These are phyloP conservation scores for Sinocyclocheilus maitianheensis DNA, from an alignment of 2,113 vertebrate genomes.

Conservation along the genomic window DNA sequence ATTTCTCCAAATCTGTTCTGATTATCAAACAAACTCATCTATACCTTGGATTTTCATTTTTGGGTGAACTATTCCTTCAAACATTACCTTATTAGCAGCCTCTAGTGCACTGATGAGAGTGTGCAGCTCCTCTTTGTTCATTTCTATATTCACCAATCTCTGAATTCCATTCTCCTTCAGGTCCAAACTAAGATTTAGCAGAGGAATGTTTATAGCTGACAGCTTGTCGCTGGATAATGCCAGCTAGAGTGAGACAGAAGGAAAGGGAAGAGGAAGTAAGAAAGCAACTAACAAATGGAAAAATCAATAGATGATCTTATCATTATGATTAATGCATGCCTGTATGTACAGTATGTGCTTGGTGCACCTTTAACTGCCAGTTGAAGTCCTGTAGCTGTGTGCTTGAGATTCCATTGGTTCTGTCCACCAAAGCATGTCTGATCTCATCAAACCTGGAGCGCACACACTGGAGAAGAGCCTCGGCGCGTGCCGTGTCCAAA, in stretches of 20 bases:
- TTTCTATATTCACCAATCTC: slow-evolving; percentile 83
- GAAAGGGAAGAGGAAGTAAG: neutral
- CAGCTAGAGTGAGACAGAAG: slow-evolving; percentile 71
- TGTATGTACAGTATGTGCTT: neutral
- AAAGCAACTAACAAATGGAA: neutral
- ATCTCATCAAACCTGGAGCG: slow-evolving; percentile 85
- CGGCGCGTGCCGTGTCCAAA: slow-evolving; percentile 71
- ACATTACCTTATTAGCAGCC: slow-evolving; percentile 91
- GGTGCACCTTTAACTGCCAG: slow-evolving; percentile 91
- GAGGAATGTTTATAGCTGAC: slow-evolving; percentile 87
- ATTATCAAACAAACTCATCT: too few relatives aligned
- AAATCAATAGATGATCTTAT: neutral
- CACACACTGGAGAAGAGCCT: slow-evolving; percentile 79
- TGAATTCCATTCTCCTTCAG: slow-evolving; percentile 81
- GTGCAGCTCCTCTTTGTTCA: slow-evolving; percentile 90
- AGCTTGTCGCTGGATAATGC: slow-evolving; percentile 96
- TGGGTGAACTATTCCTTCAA: neutral
- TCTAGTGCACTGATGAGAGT: slow-evolving; percentile 86
- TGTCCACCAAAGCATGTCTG: slow-evolving; percentile 77
- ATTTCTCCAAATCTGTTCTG: too few relatives aligned
- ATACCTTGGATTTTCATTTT: too few relatives aligned
- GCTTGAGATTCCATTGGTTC: slow-evolving; percentile 83
- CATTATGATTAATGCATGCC: neutral
- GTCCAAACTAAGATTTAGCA: slow-evolving; percentile 88
- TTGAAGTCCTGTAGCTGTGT: slow-evolving; percentile 90